phyloP scores from a whole-genome alignment of 2,797 vertebrate genomes.

The Diceros bicornis region DNA sequence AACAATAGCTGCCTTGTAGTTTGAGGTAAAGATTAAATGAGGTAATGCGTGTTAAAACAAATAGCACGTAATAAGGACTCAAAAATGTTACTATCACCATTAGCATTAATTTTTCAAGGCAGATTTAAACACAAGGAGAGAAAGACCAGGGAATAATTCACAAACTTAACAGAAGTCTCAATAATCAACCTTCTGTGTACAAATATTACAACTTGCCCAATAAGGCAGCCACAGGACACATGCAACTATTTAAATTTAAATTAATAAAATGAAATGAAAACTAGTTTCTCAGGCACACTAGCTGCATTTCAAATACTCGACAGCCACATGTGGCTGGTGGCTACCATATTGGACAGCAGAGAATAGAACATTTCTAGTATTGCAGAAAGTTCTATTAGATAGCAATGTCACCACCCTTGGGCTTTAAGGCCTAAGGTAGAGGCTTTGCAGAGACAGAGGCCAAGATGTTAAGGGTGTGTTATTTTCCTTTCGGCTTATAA shows the following conservation, averaged over 20 bases:
- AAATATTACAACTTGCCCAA: background rate
- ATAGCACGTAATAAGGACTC: background rate
- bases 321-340: background rate
- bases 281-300: background rate
- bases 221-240: background rate
- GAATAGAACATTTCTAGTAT: background rate
- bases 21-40: constrained; percentile 10
- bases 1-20: background rate
- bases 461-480: background rate
- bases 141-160: background rate
- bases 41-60: constrained; percentile 12
- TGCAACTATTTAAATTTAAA: background rate
- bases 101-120: constrained; percentile 13
- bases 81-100: background rate
- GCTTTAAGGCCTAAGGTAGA: background rate
- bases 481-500: constrained; percentile 31
- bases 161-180: background rate
- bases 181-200: background rate
- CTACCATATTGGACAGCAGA: background rate
- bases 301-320: background rate
- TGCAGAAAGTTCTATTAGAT: background rate
- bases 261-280: constrained; percentile 19
- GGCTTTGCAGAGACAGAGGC: background rate
- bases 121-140: constrained; percentile 26
- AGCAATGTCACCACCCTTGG: background rate